These are phyloP conservation scores for Pimpla rufipes DNA, from an alignment of 2,888 invertebrate genomes.

Conservation along the genomic window DNA sequence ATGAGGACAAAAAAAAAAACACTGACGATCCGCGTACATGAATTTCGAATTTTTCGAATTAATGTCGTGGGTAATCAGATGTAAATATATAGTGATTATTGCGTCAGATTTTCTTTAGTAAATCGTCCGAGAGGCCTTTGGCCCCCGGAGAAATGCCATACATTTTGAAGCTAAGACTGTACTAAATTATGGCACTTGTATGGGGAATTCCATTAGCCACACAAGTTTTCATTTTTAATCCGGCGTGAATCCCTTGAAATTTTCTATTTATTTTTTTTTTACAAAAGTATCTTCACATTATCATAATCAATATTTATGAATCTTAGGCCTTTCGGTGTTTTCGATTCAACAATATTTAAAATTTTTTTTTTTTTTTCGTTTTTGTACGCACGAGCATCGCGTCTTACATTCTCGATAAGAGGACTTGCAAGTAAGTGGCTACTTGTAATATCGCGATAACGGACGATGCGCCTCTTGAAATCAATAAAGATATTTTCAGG, in stretches of 20 bases:
- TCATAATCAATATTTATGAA: neutral
- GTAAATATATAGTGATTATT: neutral
- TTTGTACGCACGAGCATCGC: no score
- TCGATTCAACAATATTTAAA: neutral
- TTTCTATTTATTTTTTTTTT: neutral
- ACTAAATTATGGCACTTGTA: neutral
- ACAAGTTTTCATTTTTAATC: neutral
- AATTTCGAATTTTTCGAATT: no score
- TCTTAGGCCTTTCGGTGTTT: neutral
- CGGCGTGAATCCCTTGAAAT: neutral
- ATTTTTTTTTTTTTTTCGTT: no score
- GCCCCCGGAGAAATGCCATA: neutral
- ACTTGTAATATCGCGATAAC: neutral
- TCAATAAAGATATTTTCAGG: constrained; percentile 63
- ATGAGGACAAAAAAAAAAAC: no score
- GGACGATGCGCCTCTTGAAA: constrained; percentile 50
- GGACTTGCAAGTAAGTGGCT: neutral
- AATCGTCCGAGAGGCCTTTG: neutral
- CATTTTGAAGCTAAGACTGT: neutral
- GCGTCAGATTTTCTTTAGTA: neutral
- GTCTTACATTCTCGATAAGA: neutral
- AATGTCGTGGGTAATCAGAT: no score
- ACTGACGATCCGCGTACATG: no score
- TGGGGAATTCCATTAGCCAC: neutral
- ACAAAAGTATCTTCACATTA: neutral